Base-by-base conservation (phyloP, 2,888 invertebrate species). In the Ennomos quercinarius region DNA sequence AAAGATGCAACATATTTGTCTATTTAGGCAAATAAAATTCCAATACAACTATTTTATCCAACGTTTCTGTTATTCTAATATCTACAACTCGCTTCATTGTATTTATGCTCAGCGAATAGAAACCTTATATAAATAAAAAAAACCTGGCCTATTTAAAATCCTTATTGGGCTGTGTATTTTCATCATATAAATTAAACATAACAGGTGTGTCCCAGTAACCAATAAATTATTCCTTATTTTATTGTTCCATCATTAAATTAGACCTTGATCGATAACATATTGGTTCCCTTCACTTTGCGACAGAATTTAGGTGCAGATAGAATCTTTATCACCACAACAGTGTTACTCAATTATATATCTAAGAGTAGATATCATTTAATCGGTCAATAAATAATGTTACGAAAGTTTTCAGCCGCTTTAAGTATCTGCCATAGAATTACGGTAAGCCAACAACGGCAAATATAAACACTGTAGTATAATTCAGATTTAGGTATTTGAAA, bases 291-390 rank as follows among this genome's bases (percentile, higher is more conserved):
- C 60, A 56, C 60, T 56, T 56, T 12, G 47, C 43, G 53, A 57
- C 50, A 57, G 53, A 61, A 59, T 62, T 61, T 66, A 61, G 64
- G 61, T 59, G 36, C 57, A 51, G 67, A 67, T 67, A 54, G 50
- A 64, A 69, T 67, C 68, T 44, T 49, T 62, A 63, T 67, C 50
- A 49, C 45, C 17, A 57, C 44, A 61, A 65, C 67, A 65, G 58
- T 62, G 65, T 67, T 61, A 69, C 67, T 67, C 65, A 69, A 69
- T 69, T 69, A 69, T 64, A 55, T 58, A 57, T 64, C 62, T 62
- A 58, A 61, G 38, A 53, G 45, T 45, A 62, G 65, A 61, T 68
- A 66, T 61, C 57, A 57, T 61, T 61, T 56, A 64, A 64, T 67
- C 66, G 61, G 52, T 43, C 58, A 50, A 65, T 65, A 69, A 69